Evolutionary conservation across 2,113 vertebrate species (phyloP).

Genomic region (Petromus typicus): DNA sequence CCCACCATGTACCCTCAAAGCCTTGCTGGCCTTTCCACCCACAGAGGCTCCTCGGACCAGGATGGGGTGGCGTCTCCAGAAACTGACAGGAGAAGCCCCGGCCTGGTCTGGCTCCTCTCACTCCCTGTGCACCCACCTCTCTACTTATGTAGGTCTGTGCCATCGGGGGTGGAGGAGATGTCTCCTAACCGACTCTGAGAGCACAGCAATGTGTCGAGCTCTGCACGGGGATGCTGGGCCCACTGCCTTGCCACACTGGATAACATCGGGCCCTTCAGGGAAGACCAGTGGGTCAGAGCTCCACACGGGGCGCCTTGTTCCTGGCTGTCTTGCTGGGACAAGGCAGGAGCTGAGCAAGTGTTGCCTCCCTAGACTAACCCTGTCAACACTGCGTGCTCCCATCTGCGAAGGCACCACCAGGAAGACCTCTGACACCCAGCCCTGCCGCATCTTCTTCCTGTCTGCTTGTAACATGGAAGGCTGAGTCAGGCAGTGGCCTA

Average conservation of each 20-base stretch:
- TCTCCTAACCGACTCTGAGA: background rate
- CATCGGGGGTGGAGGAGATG: background rate
- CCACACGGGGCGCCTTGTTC: background rate
- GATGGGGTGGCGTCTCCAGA: background rate
- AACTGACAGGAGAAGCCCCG: background rate
- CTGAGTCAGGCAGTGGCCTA: fast-evolving
- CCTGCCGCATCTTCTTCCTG: background rate
- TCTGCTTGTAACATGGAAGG: background rate
- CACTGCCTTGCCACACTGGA: background rate
- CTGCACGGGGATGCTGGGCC: background rate
- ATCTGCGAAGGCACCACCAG: background rate
- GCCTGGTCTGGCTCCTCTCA: fast-evolving
- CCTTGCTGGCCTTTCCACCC: background rate
- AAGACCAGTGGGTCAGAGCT: background rate
- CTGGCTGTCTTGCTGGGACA: background rate
- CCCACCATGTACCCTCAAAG: background rate
- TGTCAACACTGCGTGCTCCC: background rate
- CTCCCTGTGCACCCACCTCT: background rate
- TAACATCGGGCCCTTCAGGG: background rate
- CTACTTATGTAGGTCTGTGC: background rate
- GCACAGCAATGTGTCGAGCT: background rate
- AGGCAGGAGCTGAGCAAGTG: background rate
- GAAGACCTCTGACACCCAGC: background rate
- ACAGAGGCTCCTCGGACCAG: background rate
- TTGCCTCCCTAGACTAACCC: background rate